These are phyloP conservation scores for Rhopalosiphum maidis DNA, from an alignment of 1,140 invertebrate genomes.

Conservation along the genomic window DNA sequence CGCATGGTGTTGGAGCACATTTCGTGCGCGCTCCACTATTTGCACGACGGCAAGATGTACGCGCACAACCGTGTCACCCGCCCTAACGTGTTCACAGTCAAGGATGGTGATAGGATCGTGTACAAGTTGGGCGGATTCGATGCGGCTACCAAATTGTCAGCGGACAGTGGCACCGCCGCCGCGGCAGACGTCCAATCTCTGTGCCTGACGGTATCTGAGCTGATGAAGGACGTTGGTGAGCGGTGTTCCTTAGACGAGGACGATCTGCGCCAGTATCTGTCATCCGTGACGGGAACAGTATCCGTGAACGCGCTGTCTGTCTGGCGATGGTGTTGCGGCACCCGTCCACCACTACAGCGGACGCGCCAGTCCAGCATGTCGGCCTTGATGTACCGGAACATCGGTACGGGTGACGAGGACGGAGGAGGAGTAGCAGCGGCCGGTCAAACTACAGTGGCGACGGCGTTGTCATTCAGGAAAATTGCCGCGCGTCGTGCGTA, in stretches of 20 bases:
- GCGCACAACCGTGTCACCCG: neutral
- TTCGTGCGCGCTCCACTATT: neutral
- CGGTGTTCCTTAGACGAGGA: neutral
- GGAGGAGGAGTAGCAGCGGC: neutral
- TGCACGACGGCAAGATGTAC: neutral
- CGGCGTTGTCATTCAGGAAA: neutral
- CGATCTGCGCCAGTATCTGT: neutral
- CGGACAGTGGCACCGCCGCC: neutral
- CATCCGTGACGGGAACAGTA: neutral
- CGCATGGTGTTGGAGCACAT: neutral
- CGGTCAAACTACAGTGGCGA: neutral
- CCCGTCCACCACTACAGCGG: neutral
- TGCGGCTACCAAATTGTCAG: neutral
- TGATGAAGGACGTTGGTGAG: neutral
- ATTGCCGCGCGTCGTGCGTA: neutral
- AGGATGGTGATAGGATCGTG: neutral
- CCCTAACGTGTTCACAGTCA: neutral
- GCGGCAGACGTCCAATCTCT: neutral
- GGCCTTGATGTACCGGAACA: neutral
- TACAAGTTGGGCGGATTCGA: neutral
- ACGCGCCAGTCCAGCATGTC: neutral
- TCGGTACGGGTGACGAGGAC: neutral
- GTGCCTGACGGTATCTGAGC: neutral
- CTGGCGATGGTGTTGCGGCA: neutral
- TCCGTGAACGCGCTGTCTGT: neutral